Base-by-base conservation (phyloP, 2,888 invertebrate genomes). In the Myopa testacea region DNA sequence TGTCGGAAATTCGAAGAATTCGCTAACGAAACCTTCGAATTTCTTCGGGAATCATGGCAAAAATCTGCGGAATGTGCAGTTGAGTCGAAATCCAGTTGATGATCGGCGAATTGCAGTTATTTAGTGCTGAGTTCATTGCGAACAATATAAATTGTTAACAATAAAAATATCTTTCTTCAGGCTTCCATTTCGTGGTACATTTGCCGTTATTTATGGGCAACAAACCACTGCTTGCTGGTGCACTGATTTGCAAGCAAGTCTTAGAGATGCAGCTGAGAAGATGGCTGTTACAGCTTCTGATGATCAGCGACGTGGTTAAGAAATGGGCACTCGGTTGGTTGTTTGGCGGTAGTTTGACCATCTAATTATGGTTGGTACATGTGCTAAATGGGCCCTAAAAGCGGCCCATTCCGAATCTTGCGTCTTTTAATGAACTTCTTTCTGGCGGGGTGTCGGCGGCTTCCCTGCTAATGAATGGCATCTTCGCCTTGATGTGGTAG, bases 1-100 rank as follows among this genome's bases (percentile, higher is more conserved):
- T 50, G 63, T 63, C 37, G 34, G 26, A 52, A 74, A 74, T 65
- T 50, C 65, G 52, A 8, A 26, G 65, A 74, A 74, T 74, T 74
- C 50, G 62, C 72, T 37, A 60, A 34, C 62, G 7, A 62, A 26
- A 38, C 14, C 65, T 38, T 37, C 37, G 65, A 34, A 2, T 37
- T 68, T 12, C 10, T 67, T 67, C 6, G 26, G 16, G 45, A 68
- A 38, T n/a, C 68, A 19, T 69, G 19, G 45, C 69, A n/a, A 58
- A 52, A 26, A 26, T 52, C 40, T 45, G 4, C 16, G 60, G 71
- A 71, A 68, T 71, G 58, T 40, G 71, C 60, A 60, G 60, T 38
- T 55, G 70, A 16, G 16, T 45, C n/a, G 26, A 10, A 69, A 14
- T 26, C 50, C 26, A 40, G 8, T 50, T 14, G 50, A 50, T 10